phyloP scores from a whole-genome alignment of 2,113 vertebrate species.

The Ciconia boyciana region DNA sequence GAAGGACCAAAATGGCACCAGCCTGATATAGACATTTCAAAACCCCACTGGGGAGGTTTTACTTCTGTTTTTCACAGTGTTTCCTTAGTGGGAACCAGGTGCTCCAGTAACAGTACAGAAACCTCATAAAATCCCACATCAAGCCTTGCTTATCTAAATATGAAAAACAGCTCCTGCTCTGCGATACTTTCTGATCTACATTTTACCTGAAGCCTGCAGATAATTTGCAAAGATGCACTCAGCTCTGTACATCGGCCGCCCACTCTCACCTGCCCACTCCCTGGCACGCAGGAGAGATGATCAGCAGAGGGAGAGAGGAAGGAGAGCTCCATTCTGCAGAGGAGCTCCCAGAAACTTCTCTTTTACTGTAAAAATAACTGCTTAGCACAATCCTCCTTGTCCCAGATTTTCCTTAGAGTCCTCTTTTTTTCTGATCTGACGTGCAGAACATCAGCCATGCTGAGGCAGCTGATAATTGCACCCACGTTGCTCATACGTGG shows the following conservation, averaged over 20 bases:
- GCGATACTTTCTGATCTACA: not conserved
- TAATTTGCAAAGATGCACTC: not conserved
- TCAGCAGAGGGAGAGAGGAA: not conserved
- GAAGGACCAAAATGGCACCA: not conserved
- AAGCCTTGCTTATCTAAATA: not conserved
- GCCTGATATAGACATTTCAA: not conserved
- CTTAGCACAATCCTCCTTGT: not conserved
- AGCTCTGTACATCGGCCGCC: not conserved
- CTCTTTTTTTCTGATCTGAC: not conserved
- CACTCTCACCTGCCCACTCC: not conserved
- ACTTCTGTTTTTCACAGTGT: not conserved
- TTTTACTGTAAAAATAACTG: not conserved
- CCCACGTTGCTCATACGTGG: not conserved
- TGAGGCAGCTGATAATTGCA: not conserved
- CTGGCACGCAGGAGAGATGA: not conserved
- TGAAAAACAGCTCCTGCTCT: not conserved
- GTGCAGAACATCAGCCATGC: not conserved
- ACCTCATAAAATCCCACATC: not conserved
- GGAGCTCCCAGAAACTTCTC: not conserved
- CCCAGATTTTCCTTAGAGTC: not conserved
- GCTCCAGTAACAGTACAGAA: not conserved
- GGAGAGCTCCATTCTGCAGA: not conserved
- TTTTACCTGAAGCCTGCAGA: conserved; percentile 13
- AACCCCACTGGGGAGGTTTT: not conserved
- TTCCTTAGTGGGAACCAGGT: not conserved